Percentiles rank a stretch among this genome's conserved stretches.
Evolutionary conservation across 1,140 invertebrate genomes (phyloP).

Genomic region (Acyrthosiphon pisum): DNA sequence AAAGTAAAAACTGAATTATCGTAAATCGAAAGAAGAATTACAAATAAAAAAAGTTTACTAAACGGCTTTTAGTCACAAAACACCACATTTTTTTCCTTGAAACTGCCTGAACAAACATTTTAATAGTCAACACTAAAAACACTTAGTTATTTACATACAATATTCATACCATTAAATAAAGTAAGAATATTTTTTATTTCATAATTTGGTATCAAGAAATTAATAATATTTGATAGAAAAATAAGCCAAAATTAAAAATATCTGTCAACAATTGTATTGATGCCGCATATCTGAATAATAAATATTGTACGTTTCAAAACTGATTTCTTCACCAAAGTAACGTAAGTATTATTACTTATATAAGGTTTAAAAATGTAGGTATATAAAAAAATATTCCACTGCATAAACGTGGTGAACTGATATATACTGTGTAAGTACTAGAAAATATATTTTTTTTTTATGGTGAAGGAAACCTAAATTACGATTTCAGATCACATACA

Average conservation of each 20-base stretch:
- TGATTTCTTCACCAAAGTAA: not conserved
- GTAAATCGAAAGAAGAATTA: not conserved
- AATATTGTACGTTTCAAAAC: not conserved
- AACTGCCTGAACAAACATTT: conserved; percentile 14
- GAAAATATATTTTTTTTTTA: not conserved
- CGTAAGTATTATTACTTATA: not conserved
- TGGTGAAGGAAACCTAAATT: not conserved
- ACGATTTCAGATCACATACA: too few species aligned
- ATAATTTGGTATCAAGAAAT: not conserved
- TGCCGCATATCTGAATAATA: not conserved
- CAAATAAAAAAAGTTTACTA: not conserved
- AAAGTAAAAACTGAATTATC: not conserved
- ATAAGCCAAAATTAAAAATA: not conserved
- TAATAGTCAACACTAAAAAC: not conserved
- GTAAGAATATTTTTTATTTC: not conserved
- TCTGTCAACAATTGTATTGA: not conserved
- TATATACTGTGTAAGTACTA: not conserved
- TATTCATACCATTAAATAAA: not conserved
- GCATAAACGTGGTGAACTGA: not conserved
- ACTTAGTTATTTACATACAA: not conserved
- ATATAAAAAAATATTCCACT: not conserved
- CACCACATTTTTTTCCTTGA: not conserved
- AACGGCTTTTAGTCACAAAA: not conserved
- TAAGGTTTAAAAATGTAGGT: not conserved
- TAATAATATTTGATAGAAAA: not conserved